Conservation (phyloP, 2,113 vertebrate genomes). For the Pampusana beccarii region DNA sequence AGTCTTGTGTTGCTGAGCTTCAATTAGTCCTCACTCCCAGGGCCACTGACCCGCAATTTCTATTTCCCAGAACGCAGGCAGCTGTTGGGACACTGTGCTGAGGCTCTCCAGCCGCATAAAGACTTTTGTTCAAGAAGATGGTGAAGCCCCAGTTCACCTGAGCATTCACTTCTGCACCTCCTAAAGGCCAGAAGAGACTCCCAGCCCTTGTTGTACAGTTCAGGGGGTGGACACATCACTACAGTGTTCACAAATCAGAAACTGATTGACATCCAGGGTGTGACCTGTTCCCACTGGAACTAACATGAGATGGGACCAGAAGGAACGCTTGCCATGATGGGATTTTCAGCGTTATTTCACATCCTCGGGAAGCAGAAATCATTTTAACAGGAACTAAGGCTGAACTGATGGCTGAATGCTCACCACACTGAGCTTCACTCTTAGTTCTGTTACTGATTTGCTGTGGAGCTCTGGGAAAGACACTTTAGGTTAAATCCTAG, state of each 20-base stretch:
- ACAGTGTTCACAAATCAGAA: background rate
- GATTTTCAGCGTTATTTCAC: background rate
- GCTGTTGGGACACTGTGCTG: background rate
- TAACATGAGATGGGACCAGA: background rate
- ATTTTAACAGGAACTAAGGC: background rate
- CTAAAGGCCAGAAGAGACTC: background rate
- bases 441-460: background rate
- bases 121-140: background rate
- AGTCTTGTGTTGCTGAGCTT: background rate
- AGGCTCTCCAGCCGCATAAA: background rate
- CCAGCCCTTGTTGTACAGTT: background rate
- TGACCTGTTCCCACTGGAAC: background rate
- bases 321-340: background rate
- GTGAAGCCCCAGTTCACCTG: background rate
- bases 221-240: background rate
- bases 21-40: background rate
- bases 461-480: background rate
- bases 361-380: background rate
- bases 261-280: fast-evolving
- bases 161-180: background rate
- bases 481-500: background rate
- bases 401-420: background rate
- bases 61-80: background rate
- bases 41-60: background rate
- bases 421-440: background rate